Evolutionary conservation across 2,888 invertebrate genomes (phyloP).

Genomic region (Ctena decussata): DNA sequence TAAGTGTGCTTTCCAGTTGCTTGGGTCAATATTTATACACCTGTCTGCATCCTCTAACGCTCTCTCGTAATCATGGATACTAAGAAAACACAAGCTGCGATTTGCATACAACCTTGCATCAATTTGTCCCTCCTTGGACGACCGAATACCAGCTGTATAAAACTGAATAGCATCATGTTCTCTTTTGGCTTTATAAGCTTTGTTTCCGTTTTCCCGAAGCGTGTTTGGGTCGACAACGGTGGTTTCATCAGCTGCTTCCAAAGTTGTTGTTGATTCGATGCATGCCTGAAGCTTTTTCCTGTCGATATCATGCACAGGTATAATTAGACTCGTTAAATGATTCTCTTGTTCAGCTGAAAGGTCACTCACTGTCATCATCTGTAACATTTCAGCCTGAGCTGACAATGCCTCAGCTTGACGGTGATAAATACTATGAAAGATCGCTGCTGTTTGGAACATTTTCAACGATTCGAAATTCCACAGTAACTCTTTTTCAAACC

Average conservation of each 20-base stretch:
- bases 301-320: constrained; percentile 33
- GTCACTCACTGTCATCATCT: constrained; percentile 21
- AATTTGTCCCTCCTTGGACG: neutral
- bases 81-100: constrained; percentile 32
- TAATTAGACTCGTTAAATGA: constrained; percentile 26
- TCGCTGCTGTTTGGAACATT: constrained; percentile 28
- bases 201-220: constrained; percentile 16
- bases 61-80: constrained; percentile 34
- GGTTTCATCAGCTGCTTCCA: neutral
- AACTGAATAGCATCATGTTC: constrained; percentile 37
- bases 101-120: constrained; percentile 13
- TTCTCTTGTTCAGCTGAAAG: constrained; percentile 13
- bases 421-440: constrained; percentile 46
- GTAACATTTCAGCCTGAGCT: constrained; percentile 39
- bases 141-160: constrained; percentile 31
- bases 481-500: neutral
- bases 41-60: constrained; percentile 45
- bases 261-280: neutral
- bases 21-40: constrained; percentile 32
- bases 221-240: neutral
- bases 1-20: constrained; percentile 36
- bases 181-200: constrained; percentile 14
- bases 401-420: constrained; percentile 46
- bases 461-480: constrained; percentile 32
- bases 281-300: neutral